A percentile compares a stretch with the other conserved stretches of the same genome.
These are phyloP conservation scores for Chaetodon trifascialis DNA, from an alignment of 2,113 vertebrate genomes.

Conservation along the genomic window DNA sequence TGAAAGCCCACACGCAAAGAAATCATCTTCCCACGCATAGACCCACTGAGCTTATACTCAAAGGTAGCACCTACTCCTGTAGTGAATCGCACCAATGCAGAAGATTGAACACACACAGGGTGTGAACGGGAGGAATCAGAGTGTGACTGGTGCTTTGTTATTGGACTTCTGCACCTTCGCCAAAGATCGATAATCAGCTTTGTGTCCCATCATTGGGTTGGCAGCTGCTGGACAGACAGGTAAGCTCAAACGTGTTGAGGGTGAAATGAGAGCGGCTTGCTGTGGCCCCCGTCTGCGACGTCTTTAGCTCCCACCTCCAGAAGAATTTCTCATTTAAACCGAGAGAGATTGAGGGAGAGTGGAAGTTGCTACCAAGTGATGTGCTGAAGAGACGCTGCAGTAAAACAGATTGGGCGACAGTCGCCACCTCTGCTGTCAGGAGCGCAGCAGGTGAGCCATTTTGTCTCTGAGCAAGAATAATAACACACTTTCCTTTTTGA, in stretches of 20 bases:
- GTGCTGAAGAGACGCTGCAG: background rate
- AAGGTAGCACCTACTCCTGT: constrained; percentile 14
- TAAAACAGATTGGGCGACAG: background rate
- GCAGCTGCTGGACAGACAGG: too few species aligned
- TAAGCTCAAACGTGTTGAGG: background rate
- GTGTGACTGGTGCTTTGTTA: background rate
- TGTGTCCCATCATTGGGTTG: background rate
- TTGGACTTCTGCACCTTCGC: background rate
- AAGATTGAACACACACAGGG: background rate
- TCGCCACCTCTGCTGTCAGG: background rate
- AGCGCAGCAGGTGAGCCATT: background rate
- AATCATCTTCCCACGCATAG: constrained; percentile 46
- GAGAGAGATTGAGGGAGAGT: background rate
- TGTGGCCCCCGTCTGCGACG: background rate
- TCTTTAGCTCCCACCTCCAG: background rate
- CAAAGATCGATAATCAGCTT: background rate
- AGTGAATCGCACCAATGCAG: constrained; percentile 13
- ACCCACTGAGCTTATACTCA: constrained; percentile 28
- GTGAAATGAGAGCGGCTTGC: background rate
- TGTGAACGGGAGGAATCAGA: background rate
- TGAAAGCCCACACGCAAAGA: constrained; percentile 43
- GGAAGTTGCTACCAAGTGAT: background rate
- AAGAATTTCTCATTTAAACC: background rate
- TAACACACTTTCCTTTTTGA: background rate
- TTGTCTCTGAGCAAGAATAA: background rate